Percentiles rank a stretch among this genome's conserved stretches.
Evolutionary conservation across 1,140 invertebrate genomes (phyloP).

Genomic region (Subanguina moxae): DNA sequence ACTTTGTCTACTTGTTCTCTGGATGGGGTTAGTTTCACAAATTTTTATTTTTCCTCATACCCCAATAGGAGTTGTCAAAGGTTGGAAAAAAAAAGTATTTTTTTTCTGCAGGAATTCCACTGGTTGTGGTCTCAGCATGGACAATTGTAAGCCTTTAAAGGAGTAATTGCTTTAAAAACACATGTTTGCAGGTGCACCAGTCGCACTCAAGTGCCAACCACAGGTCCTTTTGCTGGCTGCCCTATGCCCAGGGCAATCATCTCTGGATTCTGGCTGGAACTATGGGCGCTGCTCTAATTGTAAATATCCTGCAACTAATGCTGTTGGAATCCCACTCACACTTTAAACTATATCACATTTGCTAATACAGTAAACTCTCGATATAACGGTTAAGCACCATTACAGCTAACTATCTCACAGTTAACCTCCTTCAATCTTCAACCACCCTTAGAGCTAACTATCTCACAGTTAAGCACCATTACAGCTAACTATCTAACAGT

Average conservation of each 20-base stretch:
- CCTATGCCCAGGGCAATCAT: slow-evolving; percentile 57
- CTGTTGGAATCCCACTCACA: neutral
- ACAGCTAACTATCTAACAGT: neutral
- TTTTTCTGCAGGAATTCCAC: slow-evolving; percentile 51
- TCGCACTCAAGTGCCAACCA: slow-evolving; percentile 33
- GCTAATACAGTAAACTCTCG: too few species aligned
- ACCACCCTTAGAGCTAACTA: too few species aligned
- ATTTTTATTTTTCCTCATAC: too few species aligned
- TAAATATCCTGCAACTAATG: neutral
- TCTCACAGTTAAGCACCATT: too few species aligned
- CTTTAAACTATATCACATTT: neutral
- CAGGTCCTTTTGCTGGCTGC: slow-evolving; percentile 55
- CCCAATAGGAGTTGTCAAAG: too few species aligned
- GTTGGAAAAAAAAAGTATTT: too few species aligned
- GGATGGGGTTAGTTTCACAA: slow-evolving; percentile 54
- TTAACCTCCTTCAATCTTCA: too few species aligned
- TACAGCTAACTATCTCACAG: too few species aligned
- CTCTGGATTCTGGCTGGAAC: slow-evolving; percentile 58
- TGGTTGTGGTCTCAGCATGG: slow-evolving; percentile 54
- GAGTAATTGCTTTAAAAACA: too few species aligned
- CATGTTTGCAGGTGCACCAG: slow-evolving; percentile 36
- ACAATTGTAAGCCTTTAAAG: slow-evolving; percentile 22
- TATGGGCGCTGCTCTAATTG: slow-evolving; percentile 52
- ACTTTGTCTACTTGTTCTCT: slow-evolving; percentile 46
- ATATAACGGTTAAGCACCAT: too few species aligned